Percentiles rank a stretch among this genome's conserved stretches.
phyloP scores from a whole-genome alignment of 2,797 vertebrate species.

The Loris lydekkerianus region DNA sequence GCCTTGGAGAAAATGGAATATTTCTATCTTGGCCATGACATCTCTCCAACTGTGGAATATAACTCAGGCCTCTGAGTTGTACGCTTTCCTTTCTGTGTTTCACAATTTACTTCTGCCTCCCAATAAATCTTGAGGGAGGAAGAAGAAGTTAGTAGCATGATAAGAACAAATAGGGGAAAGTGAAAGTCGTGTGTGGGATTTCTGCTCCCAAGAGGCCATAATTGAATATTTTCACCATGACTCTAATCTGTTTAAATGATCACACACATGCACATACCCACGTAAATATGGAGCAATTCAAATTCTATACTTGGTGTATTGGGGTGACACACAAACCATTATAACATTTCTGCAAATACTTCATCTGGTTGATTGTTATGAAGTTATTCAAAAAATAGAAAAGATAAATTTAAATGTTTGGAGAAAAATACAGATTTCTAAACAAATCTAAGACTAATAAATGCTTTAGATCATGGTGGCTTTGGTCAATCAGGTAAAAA shows the following conservation, averaged over 20 bases:
- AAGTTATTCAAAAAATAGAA: not conserved
- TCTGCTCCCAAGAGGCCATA: not conserved
- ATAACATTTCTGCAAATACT: not conserved
- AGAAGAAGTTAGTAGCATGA: not conserved
- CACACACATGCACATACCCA: constrained; percentile 2
- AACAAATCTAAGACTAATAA: constrained; percentile 47
- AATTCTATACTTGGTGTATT: not conserved
- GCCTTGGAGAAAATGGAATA: constrained; percentile 57
- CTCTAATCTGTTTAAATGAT: constrained; percentile 37
- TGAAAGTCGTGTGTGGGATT: constrained; percentile 33
- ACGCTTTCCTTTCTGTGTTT: constrained; percentile 21
- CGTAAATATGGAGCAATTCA: not conserved
- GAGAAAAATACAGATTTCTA: constrained; percentile 59
- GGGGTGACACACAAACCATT: constrained; percentile 17
- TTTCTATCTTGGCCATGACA: constrained; percentile 55
- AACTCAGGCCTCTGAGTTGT: constrained; percentile 24
- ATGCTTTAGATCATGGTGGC: not conserved
- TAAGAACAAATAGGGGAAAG: constrained; percentile 24
- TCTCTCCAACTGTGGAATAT: constrained; percentile 46
- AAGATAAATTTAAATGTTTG: constrained; percentile 38
- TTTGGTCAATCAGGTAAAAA: constrained; percentile 39
- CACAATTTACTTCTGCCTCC: constrained; percentile 34
- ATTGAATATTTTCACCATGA: not conserved
- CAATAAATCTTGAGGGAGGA: constrained; percentile 56
- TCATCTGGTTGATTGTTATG: constrained; percentile 43